Evolutionary conservation across 1,140 invertebrate species (phyloP).

Genomic region (Sminthurides bifidus): DNA sequence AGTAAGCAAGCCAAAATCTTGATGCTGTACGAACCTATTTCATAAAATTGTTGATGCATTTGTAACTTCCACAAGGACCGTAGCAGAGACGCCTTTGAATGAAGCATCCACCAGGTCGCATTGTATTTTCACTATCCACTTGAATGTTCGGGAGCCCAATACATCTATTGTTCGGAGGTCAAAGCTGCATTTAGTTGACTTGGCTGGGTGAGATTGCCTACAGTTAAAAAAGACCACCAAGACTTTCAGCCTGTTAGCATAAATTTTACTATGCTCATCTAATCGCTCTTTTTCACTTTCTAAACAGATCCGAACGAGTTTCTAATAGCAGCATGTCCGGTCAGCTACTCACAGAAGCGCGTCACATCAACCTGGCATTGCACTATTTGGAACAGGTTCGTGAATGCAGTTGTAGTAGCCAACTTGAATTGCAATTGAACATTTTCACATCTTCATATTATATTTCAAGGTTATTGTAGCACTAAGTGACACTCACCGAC

Average conservation of each 20-base stretch:
- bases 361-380: slow-evolving; percentile 53
- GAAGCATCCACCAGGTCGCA: slow-evolving; percentile 53
- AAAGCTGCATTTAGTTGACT: slow-evolving; percentile 53
- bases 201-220: slow-evolving; percentile 46
- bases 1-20: no score
- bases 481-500: slow-evolving; percentile 44
- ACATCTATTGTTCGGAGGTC: slow-evolving; percentile 42
- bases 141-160: slow-evolving; percentile 41
- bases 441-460: background rate
- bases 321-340: slow-evolving; percentile 35
- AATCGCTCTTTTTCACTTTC: background rate
- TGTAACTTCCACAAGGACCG: slow-evolving; percentile 39
- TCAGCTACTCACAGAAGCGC: slow-evolving; percentile 46
- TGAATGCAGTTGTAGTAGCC: no score
- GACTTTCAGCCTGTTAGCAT: background rate
- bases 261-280: background rate
- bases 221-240: background rate
- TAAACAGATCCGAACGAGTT: slow-evolving; percentile 23
- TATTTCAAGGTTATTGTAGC: slow-evolving; percentile 44
- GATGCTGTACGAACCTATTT: background rate
- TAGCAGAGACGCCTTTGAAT: slow-evolving; percentile 54
- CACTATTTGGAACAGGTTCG: slow-evolving; percentile 54
- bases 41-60: background rate
- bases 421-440: no score
- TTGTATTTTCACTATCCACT: slow-evolving; percentile 53